Conservation (phyloP, 1,140 invertebrate species). For the Papilio machaon region DNA sequence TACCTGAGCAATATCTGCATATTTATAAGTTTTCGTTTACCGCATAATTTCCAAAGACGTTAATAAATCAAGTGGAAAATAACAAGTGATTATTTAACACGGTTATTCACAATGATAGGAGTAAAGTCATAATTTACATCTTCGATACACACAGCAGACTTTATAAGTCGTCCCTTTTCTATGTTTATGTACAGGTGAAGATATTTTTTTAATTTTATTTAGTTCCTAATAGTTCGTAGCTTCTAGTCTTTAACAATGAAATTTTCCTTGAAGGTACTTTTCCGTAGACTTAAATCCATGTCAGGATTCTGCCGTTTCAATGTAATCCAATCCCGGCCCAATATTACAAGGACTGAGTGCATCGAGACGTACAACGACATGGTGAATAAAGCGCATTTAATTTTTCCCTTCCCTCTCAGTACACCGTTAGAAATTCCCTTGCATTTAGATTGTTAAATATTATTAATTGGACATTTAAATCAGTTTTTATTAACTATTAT, state of each 20-base stretch:
- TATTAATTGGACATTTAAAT: too few species aligned
- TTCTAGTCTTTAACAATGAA: background rate
- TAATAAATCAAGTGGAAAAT: background rate
- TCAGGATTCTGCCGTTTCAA: background rate
- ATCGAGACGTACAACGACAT: background rate
- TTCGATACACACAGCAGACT: background rate
- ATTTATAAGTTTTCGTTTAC: background rate
- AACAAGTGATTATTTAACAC: background rate
- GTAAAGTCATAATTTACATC: background rate
- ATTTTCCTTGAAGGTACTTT: background rate
- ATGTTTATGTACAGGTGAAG: background rate
- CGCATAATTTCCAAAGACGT: background rate
- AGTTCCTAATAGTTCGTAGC: background rate
- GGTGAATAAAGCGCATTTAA: background rate
- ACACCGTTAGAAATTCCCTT: background rate
- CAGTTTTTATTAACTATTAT: too few species aligned
- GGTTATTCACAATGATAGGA: background rate
- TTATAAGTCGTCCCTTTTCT: too few species aligned
- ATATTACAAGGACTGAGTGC: background rate
- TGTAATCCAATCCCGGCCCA: background rate
- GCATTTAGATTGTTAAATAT: too few species aligned
- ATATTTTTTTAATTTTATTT: background rate
- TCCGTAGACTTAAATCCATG: background rate
- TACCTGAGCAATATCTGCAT: background rate
- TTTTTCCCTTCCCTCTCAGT: background rate